Conservation (phyloP, 2,797 vertebrate species). For the Garrulus glandarius region DNA sequence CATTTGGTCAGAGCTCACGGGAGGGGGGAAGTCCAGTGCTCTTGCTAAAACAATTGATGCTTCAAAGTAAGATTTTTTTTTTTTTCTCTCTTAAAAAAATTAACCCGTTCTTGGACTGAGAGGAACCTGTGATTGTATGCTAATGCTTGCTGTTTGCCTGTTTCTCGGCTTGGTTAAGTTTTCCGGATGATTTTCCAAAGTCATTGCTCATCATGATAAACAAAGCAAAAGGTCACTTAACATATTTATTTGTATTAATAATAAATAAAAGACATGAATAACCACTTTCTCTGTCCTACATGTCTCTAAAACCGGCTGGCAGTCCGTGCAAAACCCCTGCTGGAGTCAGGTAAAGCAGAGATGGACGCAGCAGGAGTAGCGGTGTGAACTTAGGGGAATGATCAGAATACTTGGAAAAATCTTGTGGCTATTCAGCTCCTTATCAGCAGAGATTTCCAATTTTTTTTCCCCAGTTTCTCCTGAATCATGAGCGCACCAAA, state of each 20-base stretch:
- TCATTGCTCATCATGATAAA: background rate
- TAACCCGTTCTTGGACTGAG: background rate
- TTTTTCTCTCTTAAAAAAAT: background rate
- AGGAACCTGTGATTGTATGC: constrained; percentile 53
- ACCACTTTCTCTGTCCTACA: constrained; percentile 60
- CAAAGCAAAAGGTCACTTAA: constrained; percentile 19
- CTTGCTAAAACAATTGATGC: background rate
- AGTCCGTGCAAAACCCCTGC: background rate
- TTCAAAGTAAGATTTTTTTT: background rate
- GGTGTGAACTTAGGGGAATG: background rate
- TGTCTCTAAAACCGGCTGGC: constrained; percentile 48
- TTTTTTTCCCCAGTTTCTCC: background rate
- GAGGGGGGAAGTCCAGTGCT: background rate
- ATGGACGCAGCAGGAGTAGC: background rate
- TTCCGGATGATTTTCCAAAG: constrained; percentile 29
- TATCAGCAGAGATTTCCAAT: background rate
- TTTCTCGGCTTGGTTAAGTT: constrained; percentile 33
- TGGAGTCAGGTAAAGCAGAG: background rate
- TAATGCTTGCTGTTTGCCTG: constrained; percentile 45
- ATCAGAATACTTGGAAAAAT: background rate
- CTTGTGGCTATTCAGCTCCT: background rate
- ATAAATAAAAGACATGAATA: constrained; percentile 72
- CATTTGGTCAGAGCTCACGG: background rate
- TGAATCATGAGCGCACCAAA: background rate
- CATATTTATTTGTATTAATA: constrained; percentile 94